Conservation (phyloP, 2,888 invertebrate species). For the Conomelus anceps region DNA sequence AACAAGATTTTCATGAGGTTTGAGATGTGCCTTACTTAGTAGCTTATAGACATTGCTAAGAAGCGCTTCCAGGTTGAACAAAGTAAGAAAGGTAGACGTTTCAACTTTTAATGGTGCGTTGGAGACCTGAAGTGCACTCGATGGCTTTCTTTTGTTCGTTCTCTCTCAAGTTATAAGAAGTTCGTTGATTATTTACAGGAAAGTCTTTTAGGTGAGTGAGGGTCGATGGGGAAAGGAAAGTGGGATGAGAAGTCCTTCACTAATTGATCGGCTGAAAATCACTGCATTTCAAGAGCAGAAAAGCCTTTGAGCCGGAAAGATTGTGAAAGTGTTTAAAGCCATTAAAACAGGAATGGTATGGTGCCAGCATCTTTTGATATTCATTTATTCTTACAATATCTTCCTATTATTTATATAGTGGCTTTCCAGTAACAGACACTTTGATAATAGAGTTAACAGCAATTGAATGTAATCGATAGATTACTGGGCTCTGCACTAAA, state of each 20-base stretch:
- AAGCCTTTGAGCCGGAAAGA: background rate
- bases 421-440: too few relatives aligned
- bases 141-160: background rate
- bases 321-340: background rate
- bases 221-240: background rate
- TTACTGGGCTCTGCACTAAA: too few relatives aligned
- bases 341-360: background rate
- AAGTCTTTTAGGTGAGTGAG: background rate
- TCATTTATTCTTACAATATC: background rate
- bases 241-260: background rate
- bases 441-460: too few relatives aligned
- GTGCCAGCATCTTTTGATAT: too few relatives aligned
- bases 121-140: background rate
- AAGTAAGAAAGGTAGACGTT: background rate
- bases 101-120: background rate
- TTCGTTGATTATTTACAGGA: background rate
- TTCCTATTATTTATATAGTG: background rate
- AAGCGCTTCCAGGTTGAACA: background rate
- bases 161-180: background rate
- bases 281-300: background rate
- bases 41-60: background rate
- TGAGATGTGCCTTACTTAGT: background rate
- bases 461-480: too few relatives aligned
- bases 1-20: background rate
- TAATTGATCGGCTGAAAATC: background rate